Conservation (phyloP, 1,140 invertebrate species). For the Platorchestia sp. region DNA sequence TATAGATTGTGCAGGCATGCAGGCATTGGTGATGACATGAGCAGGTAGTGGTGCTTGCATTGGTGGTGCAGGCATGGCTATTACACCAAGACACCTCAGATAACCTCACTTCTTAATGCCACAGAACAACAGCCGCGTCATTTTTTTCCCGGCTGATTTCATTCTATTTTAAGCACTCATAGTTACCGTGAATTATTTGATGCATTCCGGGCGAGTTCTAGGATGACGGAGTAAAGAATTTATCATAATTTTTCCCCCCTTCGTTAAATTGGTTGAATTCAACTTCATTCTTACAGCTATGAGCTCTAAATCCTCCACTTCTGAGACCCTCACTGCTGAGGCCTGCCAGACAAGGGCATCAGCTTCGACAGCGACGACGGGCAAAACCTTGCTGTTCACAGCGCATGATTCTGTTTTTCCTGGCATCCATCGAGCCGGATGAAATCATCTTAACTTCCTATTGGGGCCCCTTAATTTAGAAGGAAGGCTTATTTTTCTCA, state of each 20-base stretch:
- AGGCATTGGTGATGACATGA: no score
- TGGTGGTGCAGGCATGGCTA: no score
- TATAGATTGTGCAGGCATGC: no score
- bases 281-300: neutral
- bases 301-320: neutral
- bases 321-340: no score
- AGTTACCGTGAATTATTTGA: no score
- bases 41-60: no score
- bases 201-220: no score
- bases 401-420: neutral
- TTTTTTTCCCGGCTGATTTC: no score
- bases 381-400: neutral
- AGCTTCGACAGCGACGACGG: neutral
- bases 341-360: neutral
- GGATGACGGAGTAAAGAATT: neutral
- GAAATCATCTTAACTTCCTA: constrained; percentile 45
- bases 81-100: no score
- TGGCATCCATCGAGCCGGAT: neutral
- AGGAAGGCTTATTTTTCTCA: constrained; percentile 38
- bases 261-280: neutral
- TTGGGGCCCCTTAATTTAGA: constrained; percentile 27
- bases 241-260: neutral
- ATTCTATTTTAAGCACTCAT: no score
- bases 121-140: no score
- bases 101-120: no score